Base-by-base conservation (phyloP, 2,888 invertebrate genomes). In the Argyresthia goedartella region DNA sequence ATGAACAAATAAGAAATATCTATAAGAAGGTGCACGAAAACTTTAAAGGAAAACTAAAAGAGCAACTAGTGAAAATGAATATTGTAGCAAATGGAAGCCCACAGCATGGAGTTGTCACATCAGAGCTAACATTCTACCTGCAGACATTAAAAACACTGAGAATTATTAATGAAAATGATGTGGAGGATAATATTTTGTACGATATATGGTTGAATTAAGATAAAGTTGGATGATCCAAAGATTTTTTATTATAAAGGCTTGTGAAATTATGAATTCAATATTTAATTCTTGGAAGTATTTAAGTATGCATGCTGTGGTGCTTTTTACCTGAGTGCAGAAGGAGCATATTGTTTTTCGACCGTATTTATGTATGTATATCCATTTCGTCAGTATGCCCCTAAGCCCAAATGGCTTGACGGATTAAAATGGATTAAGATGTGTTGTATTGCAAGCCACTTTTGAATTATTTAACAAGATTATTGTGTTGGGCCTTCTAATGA, bases 81-180 rank as follows among this genome's bases (percentile, higher is more conserved):
- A 95, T 98, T 60, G 91, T 92, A 53, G 97, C 96, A 62, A 96
- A 98, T 82, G 97, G 97, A n/a, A 97, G 97, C 49, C 98, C 98
- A 1, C 96, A 97, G 71, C 97, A 98, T 73, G 97, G 97, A 44
- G 92, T 95, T 52, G 96, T 97, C n/a, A 96, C 95, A 39, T 94
- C 95, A 8, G 97, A 97, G 84, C 81, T 96, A 66, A 94, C 95
- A 56, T 96, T 96, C 81, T 97, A 97, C 75, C 88, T 95, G 66
- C 94, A 96, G 81, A 95, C 95, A 53, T 88, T 97, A 64, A 91
- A 93, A 69, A 93, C 92, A 61, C 84, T 96, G 36, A 91, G 93
- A 72, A 92, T 94, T 35, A 85, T 96, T 63, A 93, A 93, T 36
- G 88, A 89, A 54, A 90, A 91, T 63, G 92, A 93, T 71, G 81